These are phyloP conservation scores for Drosophila robusta DNA, from an alignment of 2,888 invertebrate species.

Conservation along the genomic window DNA sequence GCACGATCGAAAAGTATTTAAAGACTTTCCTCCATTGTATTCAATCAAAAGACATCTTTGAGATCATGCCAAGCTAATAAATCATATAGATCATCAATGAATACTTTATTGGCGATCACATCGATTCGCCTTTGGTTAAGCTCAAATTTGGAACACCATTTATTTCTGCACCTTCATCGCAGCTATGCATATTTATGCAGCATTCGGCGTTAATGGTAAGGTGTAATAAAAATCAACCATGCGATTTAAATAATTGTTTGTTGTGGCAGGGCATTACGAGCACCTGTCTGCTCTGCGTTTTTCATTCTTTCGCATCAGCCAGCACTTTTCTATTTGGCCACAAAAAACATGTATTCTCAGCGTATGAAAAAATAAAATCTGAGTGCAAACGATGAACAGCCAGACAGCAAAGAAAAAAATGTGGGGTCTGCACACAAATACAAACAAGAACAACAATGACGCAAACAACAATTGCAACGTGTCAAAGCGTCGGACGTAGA, in stretches of 20 bases:
- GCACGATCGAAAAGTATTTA: no score
- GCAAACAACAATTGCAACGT: slow-evolving; percentile 61
- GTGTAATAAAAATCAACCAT: slow-evolving; percentile 21
- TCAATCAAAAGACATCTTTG: no score
- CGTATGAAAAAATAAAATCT: slow-evolving; percentile 26
- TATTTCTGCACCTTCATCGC: background rate
- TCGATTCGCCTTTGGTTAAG: background rate
- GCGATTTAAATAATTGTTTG: slow-evolving; percentile 30
- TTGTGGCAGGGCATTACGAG: background rate
- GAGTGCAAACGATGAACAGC: slow-evolving; percentile 28
- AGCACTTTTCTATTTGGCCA: slow-evolving; percentile 21
- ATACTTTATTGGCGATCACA: background rate
- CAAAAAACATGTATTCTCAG: slow-evolving; percentile 26
- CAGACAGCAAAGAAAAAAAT: background rate
- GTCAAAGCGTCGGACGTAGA: slow-evolving; percentile 51
- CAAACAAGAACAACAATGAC: slow-evolving; percentile 17
- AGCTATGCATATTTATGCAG: background rate
- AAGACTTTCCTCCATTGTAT: no score
- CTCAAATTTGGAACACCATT: background rate
- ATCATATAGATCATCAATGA: background rate
- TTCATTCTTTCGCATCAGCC: slow-evolving; percentile 12
- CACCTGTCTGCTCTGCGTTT: background rate
- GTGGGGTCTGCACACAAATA: no score
- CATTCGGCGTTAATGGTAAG: slow-evolving; percentile 3
- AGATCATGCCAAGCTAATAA: no score